Evolutionary conservation across 2,888 invertebrate species (phyloP), one percentile per base, ranked within the genome.

Genomic region (Therioaphis trifolii): DNA sequence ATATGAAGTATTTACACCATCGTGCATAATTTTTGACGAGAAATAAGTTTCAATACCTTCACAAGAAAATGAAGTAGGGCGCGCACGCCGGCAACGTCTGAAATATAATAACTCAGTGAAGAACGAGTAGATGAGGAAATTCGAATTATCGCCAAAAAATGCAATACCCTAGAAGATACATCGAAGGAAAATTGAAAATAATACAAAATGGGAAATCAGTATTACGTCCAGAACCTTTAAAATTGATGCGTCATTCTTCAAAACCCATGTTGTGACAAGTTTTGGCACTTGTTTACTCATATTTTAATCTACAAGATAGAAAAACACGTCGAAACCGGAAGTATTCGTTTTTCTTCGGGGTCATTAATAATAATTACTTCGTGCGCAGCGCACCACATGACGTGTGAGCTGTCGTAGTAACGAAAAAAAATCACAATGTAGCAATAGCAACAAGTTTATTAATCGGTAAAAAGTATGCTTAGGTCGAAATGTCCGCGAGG

Each of bases 321-420:
- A 49, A 18, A 12, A 2, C 43, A 11, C 14, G 18, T 21, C 1
- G 21, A 55, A 55, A 55, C n/a, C n/a, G 55, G 21, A 55, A 55
- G 55, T 55, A 49, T 18, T n/a, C 18, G 4, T 49, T 55, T 7
- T 55, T n/a, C n/a, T 55, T 55, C 9, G 55, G 21, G 9, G n/a
- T 21, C 55, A 55, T 55, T 55, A 55, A 55, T 55, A 55, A 55
- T 55, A 55, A 55, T 55, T 55, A 55, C 21, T 5, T n/a, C 55
- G n/a, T 21, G 21, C 55, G 55, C 52, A 7, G 52, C n/a, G 14
- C n/a, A n/a, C n/a, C n/a, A n/a, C n/a, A n/a, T n/a, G n/a, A n/a
- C n/a, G n/a, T n/a, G n/a, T n/a, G n/a, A n/a, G n/a, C n/a, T n/a
- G n/a, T n/a, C n/a, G n/a, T n/a, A 3, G 55, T 7, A 18, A 21